phyloP scores from a whole-genome alignment of 1,140 invertebrate species.

The Thaumatotibia leucotreta region DNA sequence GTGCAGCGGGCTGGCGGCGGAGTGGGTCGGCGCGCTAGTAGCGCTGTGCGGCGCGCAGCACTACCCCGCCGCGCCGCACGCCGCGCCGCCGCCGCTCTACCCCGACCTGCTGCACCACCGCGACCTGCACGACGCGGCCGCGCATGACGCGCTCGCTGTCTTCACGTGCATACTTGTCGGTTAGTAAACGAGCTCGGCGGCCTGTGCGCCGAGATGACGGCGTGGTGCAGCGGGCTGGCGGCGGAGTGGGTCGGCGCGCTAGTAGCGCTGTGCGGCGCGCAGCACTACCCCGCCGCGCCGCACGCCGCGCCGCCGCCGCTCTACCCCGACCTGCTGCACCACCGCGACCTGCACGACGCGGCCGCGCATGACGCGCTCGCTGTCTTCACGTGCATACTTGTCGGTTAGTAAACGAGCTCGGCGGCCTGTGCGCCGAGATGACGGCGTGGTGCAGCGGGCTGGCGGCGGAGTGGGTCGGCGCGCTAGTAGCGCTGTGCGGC shows the following conservation, averaged over 20 bases:
- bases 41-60: conserved; percentile 93
- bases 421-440: conserved; percentile 95
- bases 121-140: conserved; percentile 92
- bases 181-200: conserved; percentile 83
- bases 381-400: conserved; percentile 96
- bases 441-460: conserved; percentile 95
- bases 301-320: conserved; percentile 74
- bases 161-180: conserved; percentile 95
- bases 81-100: conserved; percentile 80
- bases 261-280: conserved; percentile 92
- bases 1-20: conserved; percentile 91
- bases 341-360: conserved; percentile 93
- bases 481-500: conserved; percentile 92
- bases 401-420: conserved; percentile 82
- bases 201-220: conserved; percentile 96
- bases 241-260: conserved; percentile 97
- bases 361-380: conserved; percentile 96
- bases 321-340: conserved; percentile 91
- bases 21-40: conserved; percentile 96
- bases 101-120: conserved; percentile 91
- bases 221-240: conserved; percentile 93
- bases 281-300: conserved; percentile 80
- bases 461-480: conserved; percentile 95
- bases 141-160: conserved; percentile 96
- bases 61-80: conserved; percentile 76